Base-by-base conservation (phyloP, 2,797 vertebrate genomes). In the Eleutherodactylus coqui region DNA sequence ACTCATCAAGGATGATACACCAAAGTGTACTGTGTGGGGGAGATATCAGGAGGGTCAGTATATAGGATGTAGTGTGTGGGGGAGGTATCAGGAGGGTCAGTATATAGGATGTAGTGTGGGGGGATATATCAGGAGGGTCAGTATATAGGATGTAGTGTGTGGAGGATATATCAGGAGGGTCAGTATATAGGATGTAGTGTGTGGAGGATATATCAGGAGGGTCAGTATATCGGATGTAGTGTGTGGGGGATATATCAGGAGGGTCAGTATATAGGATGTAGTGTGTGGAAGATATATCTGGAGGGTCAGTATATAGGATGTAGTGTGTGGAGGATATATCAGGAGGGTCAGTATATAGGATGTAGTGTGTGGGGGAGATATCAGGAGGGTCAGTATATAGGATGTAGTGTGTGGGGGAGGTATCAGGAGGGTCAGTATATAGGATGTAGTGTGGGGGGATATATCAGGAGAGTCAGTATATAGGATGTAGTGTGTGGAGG, bases 401-500 rank as follows among this genome's bases (percentile, higher is more conserved):
- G 27, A 24, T 55, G 51, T 55, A 4, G 16, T 55, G 16, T n/a
- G n/a, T 58, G 55, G n/a, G 10, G 55, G 55, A 58, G n/a, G 27
- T 58, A 58, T n/a, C 2, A 58, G 55, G 55, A 24, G 21, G n/a
- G 51, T 55, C 51, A 21, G 51, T 55, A 55, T 60, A 60, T 11
- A 60, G 55, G 27, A 60, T 60, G n/a, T 27, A 60, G 55, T 27
- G n/a, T n/a, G 13, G 41, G 32, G 29, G 38, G 14, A 62, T 62
- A 78, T 79, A 79, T 79, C 38, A 45, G 53, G 36, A 21, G 62
- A 38, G 13, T 49, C n/a, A n/a, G 38, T 55, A 55, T 55, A 55
- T 24, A 55, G 51, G 24, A 24, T 55, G 51, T 55, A 55, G 21
- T 24, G n/a, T n/a, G 49, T 1, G 51, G 51, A 55, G 51, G 19